These are phyloP conservation scores for Toxotes chatareus DNA, from an alignment of 2,113 vertebrate species.

Conservation along the genomic window DNA sequence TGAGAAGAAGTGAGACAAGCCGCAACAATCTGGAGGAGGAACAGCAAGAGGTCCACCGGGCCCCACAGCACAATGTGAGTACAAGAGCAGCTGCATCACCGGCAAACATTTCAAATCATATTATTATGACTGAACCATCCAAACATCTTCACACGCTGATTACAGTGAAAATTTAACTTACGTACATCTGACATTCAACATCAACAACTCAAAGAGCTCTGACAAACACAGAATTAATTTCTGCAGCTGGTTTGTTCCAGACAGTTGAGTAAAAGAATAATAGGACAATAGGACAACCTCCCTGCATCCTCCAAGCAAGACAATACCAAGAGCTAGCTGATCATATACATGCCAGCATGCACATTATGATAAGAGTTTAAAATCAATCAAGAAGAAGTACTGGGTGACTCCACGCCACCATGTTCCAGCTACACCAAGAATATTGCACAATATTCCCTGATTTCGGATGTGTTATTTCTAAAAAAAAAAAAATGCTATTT, in stretches of 20 bases:
- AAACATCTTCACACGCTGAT: neutral
- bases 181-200: neutral
- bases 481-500: constrained; percentile 13
- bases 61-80: constrained; percentile 77
- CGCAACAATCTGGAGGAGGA: constrained; percentile 65
- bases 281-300: constrained; percentile 41
- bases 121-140: neutral
- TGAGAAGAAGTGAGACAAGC: constrained; percentile 33
- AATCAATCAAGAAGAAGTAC: neutral
- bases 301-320: constrained; percentile 26
- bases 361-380: neutral
- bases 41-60: constrained; percentile 66
- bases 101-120: neutral
- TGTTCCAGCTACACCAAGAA: neutral
- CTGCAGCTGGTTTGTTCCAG: constrained; percentile 30
- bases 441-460: neutral
- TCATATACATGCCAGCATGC: neutral
- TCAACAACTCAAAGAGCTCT: neutral
- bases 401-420: neutral
- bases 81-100: constrained; percentile 3
- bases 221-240: constrained; percentile 6
- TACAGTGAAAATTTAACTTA: accelerated
- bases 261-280: constrained; percentile 31
- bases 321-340: neutral
- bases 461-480: neutral